Percentiles rank a stretch among this genome's conserved stretches.
Conservation (phyloP, 2,797 vertebrate genomes). For the Poeciliopsis turneri region DNA sequence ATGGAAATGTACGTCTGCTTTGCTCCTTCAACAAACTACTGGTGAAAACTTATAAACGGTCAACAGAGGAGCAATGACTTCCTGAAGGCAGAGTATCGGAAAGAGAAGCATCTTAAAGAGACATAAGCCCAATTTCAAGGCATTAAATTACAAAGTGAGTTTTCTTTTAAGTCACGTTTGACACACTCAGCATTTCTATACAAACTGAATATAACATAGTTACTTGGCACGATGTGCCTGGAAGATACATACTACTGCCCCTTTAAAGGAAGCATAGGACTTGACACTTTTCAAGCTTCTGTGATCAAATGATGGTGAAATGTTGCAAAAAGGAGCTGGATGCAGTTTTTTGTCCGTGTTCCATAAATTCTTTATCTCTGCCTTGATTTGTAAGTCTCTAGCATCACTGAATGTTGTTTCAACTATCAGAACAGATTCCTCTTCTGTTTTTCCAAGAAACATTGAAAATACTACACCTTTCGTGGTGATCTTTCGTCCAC, state of each 20-base stretch:
- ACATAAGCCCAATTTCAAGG: no score
- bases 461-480: conserved; percentile 10
- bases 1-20: no score
- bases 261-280: conserved; percentile 52
- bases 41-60: no score
- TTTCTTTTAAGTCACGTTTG: no score
- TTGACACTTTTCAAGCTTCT: conserved; percentile 51
- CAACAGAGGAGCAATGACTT: no score
- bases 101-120: no score
- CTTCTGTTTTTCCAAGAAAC: conserved; percentile 18
- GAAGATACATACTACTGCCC: not conserved
- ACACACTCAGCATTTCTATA: no score
- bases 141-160: no score
- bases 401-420: conserved; percentile 39
- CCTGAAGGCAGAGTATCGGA: no score
- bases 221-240: no score
- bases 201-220: no score
- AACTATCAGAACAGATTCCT: conserved; percentile 39
- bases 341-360: conserved; percentile 34
- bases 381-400: conserved; percentile 26
- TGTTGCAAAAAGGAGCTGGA: conserved; percentile 63
- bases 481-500: not conserved
- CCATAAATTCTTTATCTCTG: conserved; percentile 24
- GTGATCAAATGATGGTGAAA: conserved; percentile 48
- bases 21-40: no score